A percentile compares a stretch with the other conserved stretches of the same genome.
These are phyloP conservation scores for Ctena decussata DNA, from an alignment of 2,888 invertebrate species.

Conservation along the genomic window DNA sequence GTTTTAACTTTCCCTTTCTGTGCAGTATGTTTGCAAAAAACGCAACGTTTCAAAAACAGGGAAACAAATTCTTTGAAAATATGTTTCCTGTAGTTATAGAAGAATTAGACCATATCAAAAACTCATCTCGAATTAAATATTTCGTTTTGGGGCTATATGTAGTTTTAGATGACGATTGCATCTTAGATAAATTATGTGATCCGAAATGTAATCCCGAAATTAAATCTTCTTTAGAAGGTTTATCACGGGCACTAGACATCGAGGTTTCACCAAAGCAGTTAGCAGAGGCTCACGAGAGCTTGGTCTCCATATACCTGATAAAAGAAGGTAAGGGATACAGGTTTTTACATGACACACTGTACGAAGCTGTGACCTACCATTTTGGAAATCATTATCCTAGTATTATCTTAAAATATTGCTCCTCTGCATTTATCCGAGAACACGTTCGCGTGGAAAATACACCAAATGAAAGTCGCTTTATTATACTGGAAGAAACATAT, in stretches of 20 bases:
- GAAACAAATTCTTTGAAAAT: background rate
- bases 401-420: background rate
- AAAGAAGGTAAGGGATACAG: background rate
- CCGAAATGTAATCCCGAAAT: background rate
- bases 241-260: background rate
- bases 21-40: slow-evolving; percentile 1
- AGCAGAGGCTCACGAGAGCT: background rate
- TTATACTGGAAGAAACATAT: background rate
- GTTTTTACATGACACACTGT: slow-evolving; percentile 6
- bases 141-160: background rate
- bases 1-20: background rate
- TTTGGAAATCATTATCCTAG: background rate
- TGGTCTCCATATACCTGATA: background rate
- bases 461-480: background rate
- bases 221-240: background rate
- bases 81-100: background rate
- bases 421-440: background rate
- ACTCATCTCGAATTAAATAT: background rate
- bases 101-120: background rate
- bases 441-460: background rate
- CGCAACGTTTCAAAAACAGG: background rate
- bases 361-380: background rate
- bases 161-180: background rate
- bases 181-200: background rate
- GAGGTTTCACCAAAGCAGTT: background rate